A percentile compares a stretch with the other conserved stretches of the same genome.
phyloP scores from a whole-genome alignment of 2,888 invertebrate genomes.

The Allolobophora icterica region DNA sequence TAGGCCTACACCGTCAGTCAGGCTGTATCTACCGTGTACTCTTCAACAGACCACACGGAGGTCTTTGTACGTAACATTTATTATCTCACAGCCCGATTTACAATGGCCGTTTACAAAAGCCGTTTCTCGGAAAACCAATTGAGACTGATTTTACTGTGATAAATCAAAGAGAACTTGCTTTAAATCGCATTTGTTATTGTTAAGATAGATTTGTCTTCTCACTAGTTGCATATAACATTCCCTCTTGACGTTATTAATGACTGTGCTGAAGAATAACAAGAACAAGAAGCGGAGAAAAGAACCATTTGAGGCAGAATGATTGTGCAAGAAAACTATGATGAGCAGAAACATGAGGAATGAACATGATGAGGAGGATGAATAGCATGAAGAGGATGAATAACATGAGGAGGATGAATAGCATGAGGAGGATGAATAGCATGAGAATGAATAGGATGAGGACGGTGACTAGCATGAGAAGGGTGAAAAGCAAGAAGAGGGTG shows the following conservation, averaged over 20 bases:
- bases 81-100: constrained; percentile 3
- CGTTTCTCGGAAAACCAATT: neutral
- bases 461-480: no score
- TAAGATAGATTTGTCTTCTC: neutral
- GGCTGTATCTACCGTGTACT: no score
- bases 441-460: no score
- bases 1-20: neutral
- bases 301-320: neutral
- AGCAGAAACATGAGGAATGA: no score
- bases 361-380: no score
- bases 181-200: neutral
- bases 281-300: no score
- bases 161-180: neutral
- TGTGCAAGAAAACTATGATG: neutral
- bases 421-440: no score
- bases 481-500: no score
- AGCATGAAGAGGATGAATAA: no score
- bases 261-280: neutral
- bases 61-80: neutral
- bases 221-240: neutral
- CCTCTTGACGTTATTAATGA: neutral
- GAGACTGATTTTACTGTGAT: neutral
- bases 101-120: neutral
- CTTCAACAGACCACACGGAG: no score
- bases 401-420: no score